Conservation (phyloP, 2,888 invertebrate genomes). For the Microdon myrmicae region DNA sequence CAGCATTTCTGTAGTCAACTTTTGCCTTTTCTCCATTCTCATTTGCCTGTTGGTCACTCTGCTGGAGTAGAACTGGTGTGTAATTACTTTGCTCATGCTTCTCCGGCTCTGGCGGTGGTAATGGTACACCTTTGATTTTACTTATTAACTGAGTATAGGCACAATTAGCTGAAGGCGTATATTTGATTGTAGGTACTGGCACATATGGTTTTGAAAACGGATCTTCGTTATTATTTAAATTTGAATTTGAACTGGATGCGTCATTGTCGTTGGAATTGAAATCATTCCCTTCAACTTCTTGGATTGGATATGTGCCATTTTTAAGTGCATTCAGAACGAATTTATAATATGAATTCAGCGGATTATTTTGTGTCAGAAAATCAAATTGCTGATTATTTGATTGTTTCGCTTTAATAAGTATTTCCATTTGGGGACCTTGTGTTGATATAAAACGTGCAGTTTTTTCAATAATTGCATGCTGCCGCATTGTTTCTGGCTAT, state of each 20-base stretch:
- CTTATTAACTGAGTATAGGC: slow-evolving; percentile 88
- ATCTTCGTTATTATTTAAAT: slow-evolving; percentile 23
- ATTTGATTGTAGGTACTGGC: slow-evolving; percentile 73
- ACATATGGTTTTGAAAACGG: slow-evolving; percentile 55
- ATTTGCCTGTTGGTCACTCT: slow-evolving; percentile 59
- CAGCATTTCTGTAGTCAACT: slow-evolving; percentile 62
- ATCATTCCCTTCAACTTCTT: slow-evolving; percentile 57
- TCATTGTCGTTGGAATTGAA: slow-evolving; percentile 36
- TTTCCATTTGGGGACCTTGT: slow-evolving; percentile 98
- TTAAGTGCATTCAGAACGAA: slow-evolving; percentile 78
- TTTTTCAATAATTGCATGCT: slow-evolving; percentile 94
- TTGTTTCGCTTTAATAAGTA: slow-evolving; percentile 97
- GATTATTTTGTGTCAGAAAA: slow-evolving; percentile 88
- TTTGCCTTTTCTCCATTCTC: slow-evolving; percentile 52
- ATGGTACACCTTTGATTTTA: slow-evolving; percentile 80
- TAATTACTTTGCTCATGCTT: slow-evolving; percentile 53
- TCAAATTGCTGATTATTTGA: slow-evolving; percentile 91
- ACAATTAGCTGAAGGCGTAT: slow-evolving; percentile 86
- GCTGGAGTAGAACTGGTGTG: slow-evolving; percentile 62
- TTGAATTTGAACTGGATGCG: slow-evolving; percentile 1
- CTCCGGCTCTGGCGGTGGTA: slow-evolving; percentile 55
- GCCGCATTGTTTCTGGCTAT: slow-evolving; percentile 87
- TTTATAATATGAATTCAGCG: slow-evolving; percentile 89
- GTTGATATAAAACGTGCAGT: slow-evolving; percentile 88
- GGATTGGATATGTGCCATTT: slow-evolving; percentile 71